These are phyloP conservation scores for Enhydra lutris DNA, from an alignment of 2,113 vertebrate species.

Conservation along the genomic window DNA sequence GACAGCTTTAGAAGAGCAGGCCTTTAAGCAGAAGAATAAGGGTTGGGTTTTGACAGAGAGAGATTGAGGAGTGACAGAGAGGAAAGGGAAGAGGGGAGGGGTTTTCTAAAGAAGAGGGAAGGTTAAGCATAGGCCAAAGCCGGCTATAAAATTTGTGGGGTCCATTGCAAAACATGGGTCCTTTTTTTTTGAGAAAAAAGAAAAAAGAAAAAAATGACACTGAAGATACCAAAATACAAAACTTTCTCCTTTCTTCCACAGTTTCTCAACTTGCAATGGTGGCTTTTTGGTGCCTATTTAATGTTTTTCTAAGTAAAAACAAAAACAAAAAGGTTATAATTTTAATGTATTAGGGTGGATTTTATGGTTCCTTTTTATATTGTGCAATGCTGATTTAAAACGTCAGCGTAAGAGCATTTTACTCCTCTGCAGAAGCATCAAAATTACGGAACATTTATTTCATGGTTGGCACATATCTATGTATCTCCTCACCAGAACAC, in stretches of 20 bases:
- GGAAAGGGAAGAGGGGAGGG: not conserved
- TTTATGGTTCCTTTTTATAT: not conserved
- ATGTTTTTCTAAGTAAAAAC: not conserved
- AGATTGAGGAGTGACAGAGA: not conserved
- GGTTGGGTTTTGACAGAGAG: not conserved
- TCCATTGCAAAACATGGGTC: not conserved
- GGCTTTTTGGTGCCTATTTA: not conserved
- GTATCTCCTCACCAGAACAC: not conserved
- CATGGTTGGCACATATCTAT: not conserved
- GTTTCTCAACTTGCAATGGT: not conserved
- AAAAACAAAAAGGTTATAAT: not conserved
- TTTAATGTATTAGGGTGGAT: not conserved
- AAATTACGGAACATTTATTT: not conserved
- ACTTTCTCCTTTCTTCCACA: not conserved
- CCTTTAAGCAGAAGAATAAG: not conserved
- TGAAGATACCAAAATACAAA: not conserved
- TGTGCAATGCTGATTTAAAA: not conserved
- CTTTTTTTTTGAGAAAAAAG: not conserved
- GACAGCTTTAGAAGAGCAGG: not conserved
- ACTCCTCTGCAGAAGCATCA: not conserved
- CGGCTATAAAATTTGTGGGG: not conserved
- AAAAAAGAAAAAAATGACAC: not conserved
- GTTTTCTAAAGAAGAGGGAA: not conserved
- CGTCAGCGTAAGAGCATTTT: not conserved
- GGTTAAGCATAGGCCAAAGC: not conserved